Base-by-base conservation (phyloP, 37 sponge, comb jelly and placozoan genomes). In the Geodia barretti region DNA sequence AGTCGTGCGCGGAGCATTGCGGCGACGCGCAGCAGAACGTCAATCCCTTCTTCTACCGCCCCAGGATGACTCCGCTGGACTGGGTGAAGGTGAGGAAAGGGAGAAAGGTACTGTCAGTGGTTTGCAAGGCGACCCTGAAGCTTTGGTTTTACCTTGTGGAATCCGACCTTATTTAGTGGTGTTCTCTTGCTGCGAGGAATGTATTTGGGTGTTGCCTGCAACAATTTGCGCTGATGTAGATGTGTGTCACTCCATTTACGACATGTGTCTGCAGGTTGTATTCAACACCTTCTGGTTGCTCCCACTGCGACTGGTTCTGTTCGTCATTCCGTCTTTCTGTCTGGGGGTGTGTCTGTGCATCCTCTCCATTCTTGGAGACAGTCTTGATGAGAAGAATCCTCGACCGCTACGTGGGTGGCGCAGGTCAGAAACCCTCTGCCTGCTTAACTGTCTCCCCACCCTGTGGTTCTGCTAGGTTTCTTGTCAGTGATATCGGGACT, bases 221-320 rank as follows among this genome's bases (percentile, higher is more conserved):
- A n/a, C n/a, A n/a, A n/a, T n/a, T n/a, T 47, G 54, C 54, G 54
- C 54, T 47, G 54, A 47, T 47, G 54, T n/a, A n/a, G n/a, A n/a
- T n/a, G n/a, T n/a, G n/a, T n/a, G n/a, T n/a, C n/a, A n/a, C n/a
- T n/a, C n/a, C n/a, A n/a, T n/a, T n/a, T n/a, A n/a, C n/a, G n/a
- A n/a, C 14, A 14, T 47, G 54, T 47, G 30, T 42, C 4, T 64
- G 29, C 21, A 86, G 87, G 66, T 80, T 19, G 36, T 65, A 29
- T 34, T 86, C 68, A 86, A 86, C 64, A 36, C 75, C 33, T 26
- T 86, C 2, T 86, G 87, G 87, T 62, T 86, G 75, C 40, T 74
- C 2, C 81, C 87, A 17, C 60, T 86, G 59, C 54, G 87, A 24
- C 39, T 84, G 62, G 24, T 86, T 28, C 61, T 86, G 8, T 3